phyloP scores from a whole-genome alignment of 2,797 vertebrate species.

The Acropternis orthonyx region DNA sequence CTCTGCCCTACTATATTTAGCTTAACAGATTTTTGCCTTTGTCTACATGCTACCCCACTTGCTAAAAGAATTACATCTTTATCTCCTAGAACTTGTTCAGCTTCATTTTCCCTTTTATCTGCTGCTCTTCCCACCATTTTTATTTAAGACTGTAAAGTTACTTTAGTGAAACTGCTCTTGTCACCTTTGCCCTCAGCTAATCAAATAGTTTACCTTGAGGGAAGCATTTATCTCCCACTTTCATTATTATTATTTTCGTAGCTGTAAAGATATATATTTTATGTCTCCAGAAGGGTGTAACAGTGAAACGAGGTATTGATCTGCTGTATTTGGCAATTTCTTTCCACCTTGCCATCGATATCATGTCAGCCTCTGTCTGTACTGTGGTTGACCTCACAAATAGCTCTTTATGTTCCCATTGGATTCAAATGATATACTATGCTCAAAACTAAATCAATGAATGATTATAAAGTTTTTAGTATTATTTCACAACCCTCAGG shows the following conservation, averaged over 20 bases:
- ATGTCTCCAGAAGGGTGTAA: constrained; percentile 91
- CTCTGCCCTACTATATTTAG: background rate
- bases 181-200: constrained; percentile 93
- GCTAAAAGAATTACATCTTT: constrained; percentile 1
- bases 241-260: constrained; percentile 90
- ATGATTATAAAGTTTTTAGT: constrained; percentile 98
- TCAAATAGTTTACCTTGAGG: constrained; percentile 98
- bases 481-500: constrained; percentile 88
- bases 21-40: background rate
- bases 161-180: constrained; percentile 76
- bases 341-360: constrained; percentile 94
- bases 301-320: constrained; percentile 99
- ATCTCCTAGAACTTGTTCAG: constrained; percentile 32
- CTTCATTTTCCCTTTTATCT: constrained; percentile 69
- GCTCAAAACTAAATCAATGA: constrained; percentile 98
- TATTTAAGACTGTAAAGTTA: constrained; percentile 84
- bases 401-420: constrained; percentile 92
- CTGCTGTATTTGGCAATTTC: constrained; percentile 98
- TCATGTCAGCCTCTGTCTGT: constrained; percentile 88
- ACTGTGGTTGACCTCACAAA: constrained; percentile 94
- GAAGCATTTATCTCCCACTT: constrained; percentile 88
- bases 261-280: constrained; percentile 95
- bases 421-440: constrained; percentile 98
- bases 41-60: background rate
- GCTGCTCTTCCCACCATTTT: constrained; percentile 74